Conservation (phyloP, 2,113 vertebrate genomes). For the Acrocephalus arundinaceus region DNA sequence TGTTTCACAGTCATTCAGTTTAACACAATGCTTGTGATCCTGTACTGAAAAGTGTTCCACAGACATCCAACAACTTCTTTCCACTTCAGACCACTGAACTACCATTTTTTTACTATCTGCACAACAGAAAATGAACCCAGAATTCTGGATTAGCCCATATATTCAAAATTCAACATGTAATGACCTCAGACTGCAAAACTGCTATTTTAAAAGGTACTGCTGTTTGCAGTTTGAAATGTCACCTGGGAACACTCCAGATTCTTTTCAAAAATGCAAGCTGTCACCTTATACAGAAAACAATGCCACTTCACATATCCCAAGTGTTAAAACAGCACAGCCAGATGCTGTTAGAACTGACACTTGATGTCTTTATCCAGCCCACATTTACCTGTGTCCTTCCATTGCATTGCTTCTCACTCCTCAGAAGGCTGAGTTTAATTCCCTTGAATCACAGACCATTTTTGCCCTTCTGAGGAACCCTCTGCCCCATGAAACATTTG, state of each 20-base stretch:
- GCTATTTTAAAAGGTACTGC: not conserved
- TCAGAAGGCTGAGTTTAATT: not conserved
- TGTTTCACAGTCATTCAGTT: not conserved
- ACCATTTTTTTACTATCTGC: not conserved
- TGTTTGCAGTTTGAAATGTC: not conserved
- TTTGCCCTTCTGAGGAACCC: not conserved
- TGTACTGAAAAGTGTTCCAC: not conserved
- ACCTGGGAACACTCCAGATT: not conserved
- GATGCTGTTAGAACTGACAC: not conserved
- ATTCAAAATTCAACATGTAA: not conserved
- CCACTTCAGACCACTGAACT: not conserved
- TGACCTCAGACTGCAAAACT: not conserved
- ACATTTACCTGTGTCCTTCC: not conserved
- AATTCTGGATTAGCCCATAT: not conserved
- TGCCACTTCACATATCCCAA: not conserved
- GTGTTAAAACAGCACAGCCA: not conserved
- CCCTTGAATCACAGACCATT: not conserved
- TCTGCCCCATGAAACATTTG: not conserved
- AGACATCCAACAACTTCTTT: not conserved
- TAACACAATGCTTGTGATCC: not conserved
- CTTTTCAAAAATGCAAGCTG: not conserved
- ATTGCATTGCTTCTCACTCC: not conserved
- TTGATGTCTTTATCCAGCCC: rapidly evolving
- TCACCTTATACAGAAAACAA: not conserved
- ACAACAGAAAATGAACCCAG: not conserved